Percentiles rank a stretch among this genome's conserved stretches.
phyloP scores from a whole-genome alignment of 1,140 invertebrate species.

The Maniola jurtina region DNA sequence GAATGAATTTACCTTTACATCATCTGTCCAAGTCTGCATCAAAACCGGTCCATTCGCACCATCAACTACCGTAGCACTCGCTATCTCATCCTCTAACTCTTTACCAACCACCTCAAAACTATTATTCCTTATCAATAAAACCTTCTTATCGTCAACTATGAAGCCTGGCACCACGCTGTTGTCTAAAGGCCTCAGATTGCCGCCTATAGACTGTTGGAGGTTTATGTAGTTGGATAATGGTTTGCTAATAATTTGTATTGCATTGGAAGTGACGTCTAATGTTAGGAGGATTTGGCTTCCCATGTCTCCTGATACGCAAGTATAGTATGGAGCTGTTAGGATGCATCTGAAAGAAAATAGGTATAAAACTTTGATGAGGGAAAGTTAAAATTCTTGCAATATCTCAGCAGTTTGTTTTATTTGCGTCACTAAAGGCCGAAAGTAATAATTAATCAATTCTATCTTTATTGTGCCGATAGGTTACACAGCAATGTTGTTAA shows the following conservation, averaged over 20 bases:
- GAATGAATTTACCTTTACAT: slow-evolving; percentile 21
- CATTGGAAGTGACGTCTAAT: slow-evolving; percentile 73
- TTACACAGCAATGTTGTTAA: no score
- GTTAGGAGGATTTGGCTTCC: slow-evolving; percentile 71
- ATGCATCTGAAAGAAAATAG: slow-evolving; percentile 80
- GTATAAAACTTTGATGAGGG: no score
- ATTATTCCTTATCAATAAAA: slow-evolving; percentile 64
- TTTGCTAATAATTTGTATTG: slow-evolving; percentile 64
- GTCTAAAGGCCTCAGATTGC: slow-evolving; percentile 37
- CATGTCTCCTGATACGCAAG: slow-evolving; percentile 79
- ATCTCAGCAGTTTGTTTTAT: no score
- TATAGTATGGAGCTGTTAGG: slow-evolving; percentile 81
- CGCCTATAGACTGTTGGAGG: slow-evolving; percentile 32
- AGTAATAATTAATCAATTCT: no score
- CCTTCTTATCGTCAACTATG: slow-evolving; percentile 61
- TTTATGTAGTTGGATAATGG: slow-evolving; percentile 58
- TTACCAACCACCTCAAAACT: slow-evolving; percentile 45
- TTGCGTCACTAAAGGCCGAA: no score
- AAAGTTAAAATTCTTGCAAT: no score
- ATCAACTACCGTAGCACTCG: slow-evolving; percentile 56
- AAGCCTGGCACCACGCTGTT: slow-evolving; percentile 55
- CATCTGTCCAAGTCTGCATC: slow-evolving; percentile 59
- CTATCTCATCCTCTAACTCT: slow-evolving; percentile 44
- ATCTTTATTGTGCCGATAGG: no score
- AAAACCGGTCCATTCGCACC: slow-evolving; percentile 49